Conservation (phyloP, 2,113 vertebrate species). For the Rhabdomys dilectus region DNA sequence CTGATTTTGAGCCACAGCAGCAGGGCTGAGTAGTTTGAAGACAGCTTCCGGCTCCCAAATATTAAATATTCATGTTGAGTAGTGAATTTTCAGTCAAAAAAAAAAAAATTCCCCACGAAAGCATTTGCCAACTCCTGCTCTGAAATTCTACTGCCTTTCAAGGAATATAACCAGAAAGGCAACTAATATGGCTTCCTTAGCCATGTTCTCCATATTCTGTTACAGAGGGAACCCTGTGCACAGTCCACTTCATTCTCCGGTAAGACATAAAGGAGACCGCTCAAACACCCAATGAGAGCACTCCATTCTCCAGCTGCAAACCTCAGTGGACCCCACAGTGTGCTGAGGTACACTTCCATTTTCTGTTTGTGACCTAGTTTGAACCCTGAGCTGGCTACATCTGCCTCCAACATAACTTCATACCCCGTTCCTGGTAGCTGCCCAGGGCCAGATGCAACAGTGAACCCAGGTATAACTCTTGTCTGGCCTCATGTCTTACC, state of each 20-base stretch:
- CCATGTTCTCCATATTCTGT: background rate
- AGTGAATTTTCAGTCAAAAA: background rate
- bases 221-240: background rate
- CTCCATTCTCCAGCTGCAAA: background rate
- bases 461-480: background rate
- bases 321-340: background rate
- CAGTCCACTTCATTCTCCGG: background rate
- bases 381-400: too few species aligned
- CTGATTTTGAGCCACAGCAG: background rate
- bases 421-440: background rate
- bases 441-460: too few species aligned
- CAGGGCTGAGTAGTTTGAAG: background rate
- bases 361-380: background rate
- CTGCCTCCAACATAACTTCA: background rate
- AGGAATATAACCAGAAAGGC: slow-evolving; percentile 24
- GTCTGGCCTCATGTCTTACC: background rate
- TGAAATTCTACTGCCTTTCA: slow-evolving; percentile 34
- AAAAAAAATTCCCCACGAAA: background rate
- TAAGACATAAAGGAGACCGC: background rate
- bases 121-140: background rate
- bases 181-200: background rate
- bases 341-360: background rate
- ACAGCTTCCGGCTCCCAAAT: background rate
- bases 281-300: background rate
- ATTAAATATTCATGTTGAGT: slow-evolving; percentile 37